A percentile compares a stretch with the other conserved stretches of the same genome.
phyloP scores from a whole-genome alignment of 2,797 vertebrate species.

The Aythya fuligula region DNA sequence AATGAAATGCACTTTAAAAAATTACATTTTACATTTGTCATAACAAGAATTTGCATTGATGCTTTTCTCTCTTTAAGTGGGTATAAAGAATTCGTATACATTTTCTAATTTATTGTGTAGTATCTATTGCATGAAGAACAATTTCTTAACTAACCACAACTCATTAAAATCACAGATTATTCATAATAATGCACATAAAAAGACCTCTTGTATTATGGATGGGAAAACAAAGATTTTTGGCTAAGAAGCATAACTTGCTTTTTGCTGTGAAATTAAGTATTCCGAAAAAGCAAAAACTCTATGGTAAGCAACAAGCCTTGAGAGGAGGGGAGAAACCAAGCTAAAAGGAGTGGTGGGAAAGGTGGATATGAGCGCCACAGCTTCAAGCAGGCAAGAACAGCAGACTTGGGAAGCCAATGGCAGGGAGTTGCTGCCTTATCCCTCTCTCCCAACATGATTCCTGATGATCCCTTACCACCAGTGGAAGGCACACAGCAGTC shows the following conservation, averaged over 20 bases:
- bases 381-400: not conserved
- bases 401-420: not conserved
- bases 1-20: constrained; percentile 79
- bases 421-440: not conserved
- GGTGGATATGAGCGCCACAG: not conserved
- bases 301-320: constrained; percentile 20
- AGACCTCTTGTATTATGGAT: constrained; percentile 46
- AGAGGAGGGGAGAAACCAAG: not conserved
- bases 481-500: rapidly evolving
- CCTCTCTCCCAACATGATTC: not conserved
- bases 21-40: constrained; percentile 79
- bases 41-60: constrained; percentile 75
- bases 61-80: constrained; percentile 73
- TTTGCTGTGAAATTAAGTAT: constrained; percentile 20
- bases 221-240: constrained; percentile 26
- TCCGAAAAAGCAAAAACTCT: not conserved
- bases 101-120: constrained; percentile 77
- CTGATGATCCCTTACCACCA: rapidly evolving
- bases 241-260: constrained; percentile 50
- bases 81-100: constrained; percentile 68
- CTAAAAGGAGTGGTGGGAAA: not conserved
- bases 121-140: constrained; percentile 72
- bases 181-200: constrained; percentile 63
- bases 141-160: constrained; percentile 76
- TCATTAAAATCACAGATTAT: constrained; percentile 76